Evolutionary conservation across 2,113 vertebrate genomes (phyloP), one percentile per base, ranked within the genome.

Genomic region (Lophotis ruficrista): DNA sequence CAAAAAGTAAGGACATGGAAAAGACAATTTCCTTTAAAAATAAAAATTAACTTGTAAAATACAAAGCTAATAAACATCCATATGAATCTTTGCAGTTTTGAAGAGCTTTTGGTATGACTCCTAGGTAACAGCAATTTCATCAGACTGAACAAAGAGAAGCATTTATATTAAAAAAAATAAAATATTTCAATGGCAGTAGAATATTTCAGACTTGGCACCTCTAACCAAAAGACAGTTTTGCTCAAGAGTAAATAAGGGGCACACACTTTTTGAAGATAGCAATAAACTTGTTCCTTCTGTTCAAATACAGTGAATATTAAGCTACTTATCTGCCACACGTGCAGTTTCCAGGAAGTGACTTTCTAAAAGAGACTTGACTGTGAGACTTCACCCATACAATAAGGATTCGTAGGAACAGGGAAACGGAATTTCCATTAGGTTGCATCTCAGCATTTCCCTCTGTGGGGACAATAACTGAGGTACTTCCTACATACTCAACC

Each of bases 241-340:
- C 18, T 80, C 16, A 54, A 79, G 50, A 57, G 9, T 73, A 54
- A 77, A 79, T 22, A 76, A 80, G 8, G 2, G 1, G 4, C 8
- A 58, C 4, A 9, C 30, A 23, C 14, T 64, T 66, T 51, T 93
- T 7, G 31, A 47, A 71, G 19, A 58, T 58, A 5, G 7, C 6
- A 38, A 31, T n/a, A 66, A 83, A 21, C 10, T 61, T 47, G 8
- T 70, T 83, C 31, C 12, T 88, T 73, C 48, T 25, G 8, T 24
- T 88, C 12, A 54, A 64, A 69, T 24, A 65, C 5, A 53, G 58
- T 65, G 50, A 57, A 3, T 10, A 33, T 18, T 68, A 53, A 6
- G 11, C 30, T 38, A 38, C 24, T 62, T 43, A 71, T 4, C 9
- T 15, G 13, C 5, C 7, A 12, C 16, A 47, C 0, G 0, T 4